Conservation (phyloP, 2,113 vertebrate species). For the Tamias sibiricus region DNA sequence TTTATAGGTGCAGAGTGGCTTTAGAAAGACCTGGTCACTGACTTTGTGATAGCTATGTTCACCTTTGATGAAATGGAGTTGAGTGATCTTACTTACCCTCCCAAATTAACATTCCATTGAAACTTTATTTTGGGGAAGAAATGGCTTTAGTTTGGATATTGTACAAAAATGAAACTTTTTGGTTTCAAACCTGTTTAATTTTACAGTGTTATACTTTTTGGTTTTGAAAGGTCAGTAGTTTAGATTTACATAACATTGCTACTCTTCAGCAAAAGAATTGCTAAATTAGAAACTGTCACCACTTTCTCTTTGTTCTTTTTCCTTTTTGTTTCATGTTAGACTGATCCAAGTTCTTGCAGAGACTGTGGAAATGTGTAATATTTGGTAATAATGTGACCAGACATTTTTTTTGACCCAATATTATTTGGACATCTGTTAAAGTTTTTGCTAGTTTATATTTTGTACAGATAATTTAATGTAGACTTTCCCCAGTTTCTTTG, state of each 20-base stretch:
- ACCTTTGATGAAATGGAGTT: conserved; percentile 18
- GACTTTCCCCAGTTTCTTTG: conserved; percentile 20
- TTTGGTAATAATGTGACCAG: conserved; percentile 54
- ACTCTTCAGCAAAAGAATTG: conserved; percentile 1
- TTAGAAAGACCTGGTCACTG: background rate
- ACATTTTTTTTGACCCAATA: background rate
- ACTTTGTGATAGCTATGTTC: background rate
- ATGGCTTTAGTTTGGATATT: background rate
- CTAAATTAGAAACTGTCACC: conserved; percentile 37
- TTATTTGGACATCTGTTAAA: conserved; percentile 59
- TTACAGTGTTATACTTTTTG: conserved; percentile 16
- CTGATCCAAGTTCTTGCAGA: conserved; percentile 25
- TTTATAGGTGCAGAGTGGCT: background rate
- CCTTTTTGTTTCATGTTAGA: conserved; percentile 52
- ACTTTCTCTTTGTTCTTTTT: conserved; percentile 59
- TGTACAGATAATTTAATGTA: conserved; percentile 31
- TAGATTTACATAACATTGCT: conserved; percentile 48
- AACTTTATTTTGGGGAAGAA: background rate
- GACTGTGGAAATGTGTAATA: conserved; percentile 35
- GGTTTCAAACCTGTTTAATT: conserved; percentile 16
- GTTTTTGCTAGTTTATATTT: conserved; percentile 57
- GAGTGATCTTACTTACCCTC: background rate
- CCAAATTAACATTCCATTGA: background rate
- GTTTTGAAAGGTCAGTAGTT: conserved; percentile 42
- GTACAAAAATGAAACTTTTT: conserved; percentile 28